These are phyloP conservation scores for Lordiphosa stackelbergi DNA, from an alignment of 1,140 invertebrate species.

Conservation along the genomic window DNA sequence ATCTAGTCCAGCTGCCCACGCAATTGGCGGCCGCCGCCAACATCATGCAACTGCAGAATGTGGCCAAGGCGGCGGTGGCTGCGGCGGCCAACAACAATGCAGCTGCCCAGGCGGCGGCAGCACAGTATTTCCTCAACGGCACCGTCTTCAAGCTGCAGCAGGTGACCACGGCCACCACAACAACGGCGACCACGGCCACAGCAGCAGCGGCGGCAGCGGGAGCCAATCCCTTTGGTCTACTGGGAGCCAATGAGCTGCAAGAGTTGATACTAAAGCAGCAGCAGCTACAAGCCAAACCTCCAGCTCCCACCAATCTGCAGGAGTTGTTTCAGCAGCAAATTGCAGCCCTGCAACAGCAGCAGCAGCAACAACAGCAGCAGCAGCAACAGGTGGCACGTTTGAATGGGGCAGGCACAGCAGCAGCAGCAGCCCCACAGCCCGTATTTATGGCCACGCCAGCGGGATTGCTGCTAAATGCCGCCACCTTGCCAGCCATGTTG, in stretches of 20 bases:
- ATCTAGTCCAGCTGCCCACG: constrained; percentile 75
- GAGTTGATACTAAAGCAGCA: constrained; percentile 64
- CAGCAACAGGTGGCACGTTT: constrained; percentile 37
- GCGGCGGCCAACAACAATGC: constrained; percentile 55
- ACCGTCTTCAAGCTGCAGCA: constrained; percentile 76
- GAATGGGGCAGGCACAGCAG: constrained; percentile 17
- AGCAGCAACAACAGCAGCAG: constrained; percentile 59
- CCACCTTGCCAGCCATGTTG: constrained; percentile 68
- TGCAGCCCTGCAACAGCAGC: constrained; percentile 62
- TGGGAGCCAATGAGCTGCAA: constrained; percentile 58
- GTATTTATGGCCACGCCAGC: constrained; percentile 74
- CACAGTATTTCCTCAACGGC: constrained; percentile 75
- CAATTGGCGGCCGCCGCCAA: constrained; percentile 70
- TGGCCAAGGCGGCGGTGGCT: constrained; percentile 60
- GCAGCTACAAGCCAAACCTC: constrained; percentile 45
- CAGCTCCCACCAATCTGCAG: constrained; percentile 45
- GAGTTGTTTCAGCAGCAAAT: constrained; percentile 71
- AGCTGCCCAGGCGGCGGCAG: constrained; percentile 66
- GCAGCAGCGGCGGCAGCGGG: constrained; percentile 43
- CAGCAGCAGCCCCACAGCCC: constrained; percentile 61
- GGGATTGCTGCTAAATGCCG: constrained; percentile 64
- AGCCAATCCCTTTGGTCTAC: constrained; percentile 59
- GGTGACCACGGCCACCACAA: constrained; percentile 72
- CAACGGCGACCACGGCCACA: constrained; percentile 66
- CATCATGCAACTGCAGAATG: constrained; percentile 71